phyloP scores from a whole-genome alignment of 2,888 invertebrate species.

The Drosophila siamana region DNA sequence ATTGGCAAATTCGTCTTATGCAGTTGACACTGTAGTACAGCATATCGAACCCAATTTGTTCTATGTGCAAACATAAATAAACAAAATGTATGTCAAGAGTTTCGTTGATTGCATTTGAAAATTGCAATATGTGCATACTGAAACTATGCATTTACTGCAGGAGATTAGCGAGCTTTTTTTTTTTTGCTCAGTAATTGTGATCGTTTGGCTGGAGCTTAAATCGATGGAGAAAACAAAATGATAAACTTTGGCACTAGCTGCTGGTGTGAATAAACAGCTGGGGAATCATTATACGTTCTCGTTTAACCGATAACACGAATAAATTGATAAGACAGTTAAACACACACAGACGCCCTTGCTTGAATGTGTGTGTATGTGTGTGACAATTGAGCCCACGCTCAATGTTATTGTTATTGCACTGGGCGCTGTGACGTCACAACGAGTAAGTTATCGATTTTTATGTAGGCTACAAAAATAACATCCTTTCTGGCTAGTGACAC shows the following conservation, averaged over 20 bases:
- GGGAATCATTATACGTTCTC: slow-evolving; percentile 14
- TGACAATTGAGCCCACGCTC: slow-evolving; percentile 48
- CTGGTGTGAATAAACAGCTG: slow-evolving; percentile 19
- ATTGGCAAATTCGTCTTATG: not conserved
- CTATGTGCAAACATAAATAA: not conserved
- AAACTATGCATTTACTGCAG: not conserved
- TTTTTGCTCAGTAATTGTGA: not conserved
- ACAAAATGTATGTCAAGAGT: slow-evolving; percentile 17
- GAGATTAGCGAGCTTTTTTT: not conserved
- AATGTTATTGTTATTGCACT: slow-evolving; percentile 7
- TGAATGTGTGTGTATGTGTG: not conserved
- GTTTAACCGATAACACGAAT: not conserved
- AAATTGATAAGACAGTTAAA: slow-evolving; percentile 23
- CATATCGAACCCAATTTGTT: not conserved
- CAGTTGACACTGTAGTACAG: not conserved
- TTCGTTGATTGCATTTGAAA: not conserved
- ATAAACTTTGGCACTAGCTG: slow-evolving; percentile 35
- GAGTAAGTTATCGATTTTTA: slow-evolving; percentile 60
- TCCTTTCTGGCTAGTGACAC: slow-evolving; percentile 49
- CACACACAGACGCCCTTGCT: slow-evolving; percentile 1
- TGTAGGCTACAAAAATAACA: slow-evolving; percentile 44
- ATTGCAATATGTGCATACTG: not conserved
- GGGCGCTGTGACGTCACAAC: slow-evolving; percentile 59
- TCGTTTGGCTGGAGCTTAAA: not conserved
- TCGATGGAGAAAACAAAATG: slow-evolving; percentile 15